Base-by-base conservation (phyloP, 1,140 invertebrate genomes). In the Acromyrmex echinatior region DNA sequence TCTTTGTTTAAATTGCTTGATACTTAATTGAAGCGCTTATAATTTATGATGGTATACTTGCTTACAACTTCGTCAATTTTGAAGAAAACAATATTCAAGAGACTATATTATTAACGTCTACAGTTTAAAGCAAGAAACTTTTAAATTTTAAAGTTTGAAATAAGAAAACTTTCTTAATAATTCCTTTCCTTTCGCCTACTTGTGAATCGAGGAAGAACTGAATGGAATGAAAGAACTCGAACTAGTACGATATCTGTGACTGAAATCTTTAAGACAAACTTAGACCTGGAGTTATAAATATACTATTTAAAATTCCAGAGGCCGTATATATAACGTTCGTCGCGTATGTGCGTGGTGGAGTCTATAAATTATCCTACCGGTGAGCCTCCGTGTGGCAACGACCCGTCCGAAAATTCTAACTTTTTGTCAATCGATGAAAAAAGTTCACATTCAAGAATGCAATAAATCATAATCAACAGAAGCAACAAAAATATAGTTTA, bases 341-440 rank as follows among this genome's bases (percentile, higher is more conserved):
- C 58, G 76, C 53, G 12, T 21, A 73, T n/a, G 70, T 51, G 25
- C 28, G 35, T 60, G 21, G 9, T 21, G 14, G n/a, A 82, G 28
- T 58, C 56, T 45, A 70, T 70, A 80, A 80, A 80, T 80, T 80
- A 80, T 56, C 39, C n/a, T 25, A 21, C 66, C n/a, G n/a, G 10
- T 56, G 79, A 71, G 39, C 60, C n/a, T 89, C 62, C n/a, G 0
- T 7, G 53, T 70, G 45, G 16, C 58, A 28, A 87, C 62, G 31
- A 85, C 60, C 51, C 56, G n/a, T 51, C 25, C 35, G n/a, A 9
- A n/a, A 58, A 45, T 79, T 78, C 65, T 78, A 73, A 51, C 2
- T 35, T 3, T 45, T 28, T 28, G 16, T 21, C 65, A 68, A 1
- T 39, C 4, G 31, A n/a, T 14, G 3, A 16, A 49, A n/a, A 31